phyloP scores from a whole-genome alignment of 1,140 invertebrate genomes.

The Asbolus verrucosus region DNA sequence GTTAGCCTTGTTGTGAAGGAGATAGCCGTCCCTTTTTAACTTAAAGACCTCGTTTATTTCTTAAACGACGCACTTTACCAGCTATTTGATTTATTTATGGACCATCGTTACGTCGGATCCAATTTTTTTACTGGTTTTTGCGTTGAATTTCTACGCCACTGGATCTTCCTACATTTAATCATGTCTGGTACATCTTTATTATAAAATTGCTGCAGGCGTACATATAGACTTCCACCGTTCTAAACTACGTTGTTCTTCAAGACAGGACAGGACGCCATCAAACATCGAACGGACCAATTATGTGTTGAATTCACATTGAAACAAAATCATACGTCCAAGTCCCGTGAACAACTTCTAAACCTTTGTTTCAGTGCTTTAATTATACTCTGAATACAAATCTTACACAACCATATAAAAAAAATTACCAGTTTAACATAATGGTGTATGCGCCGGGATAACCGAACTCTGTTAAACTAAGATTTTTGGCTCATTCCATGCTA shows the following conservation, averaged over 20 bases:
- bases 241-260: background rate
- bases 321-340: too few relatives aligned
- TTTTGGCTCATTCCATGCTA: too few relatives aligned
- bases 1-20: conserved; percentile 38
- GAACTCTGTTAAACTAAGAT: too few relatives aligned
- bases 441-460: too few relatives aligned
- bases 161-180: conserved; percentile 2
- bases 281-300: too few relatives aligned
- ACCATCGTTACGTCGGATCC: conserved; percentile 6
- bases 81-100: conserved; percentile 33
- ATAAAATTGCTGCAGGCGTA: conserved; percentile 5
- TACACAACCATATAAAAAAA: too few relatives aligned
- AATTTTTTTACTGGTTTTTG: conserved; percentile 9
- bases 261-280: background rate
- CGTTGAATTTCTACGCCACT: background rate
- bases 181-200: conserved; percentile 21
- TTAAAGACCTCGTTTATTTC: conserved; percentile 39
- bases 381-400: too few relatives aligned
- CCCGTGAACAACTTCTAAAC: too few relatives aligned
- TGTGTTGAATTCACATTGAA: too few relatives aligned
- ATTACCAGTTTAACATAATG: too few relatives aligned
- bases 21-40: conserved; percentile 36
- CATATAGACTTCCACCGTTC: background rate
- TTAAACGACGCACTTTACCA: conserved; percentile 33
- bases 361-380: too few relatives aligned